Conservation (phyloP, 2,888 invertebrate species). For the Mimumesa dahlbomi region DNA sequence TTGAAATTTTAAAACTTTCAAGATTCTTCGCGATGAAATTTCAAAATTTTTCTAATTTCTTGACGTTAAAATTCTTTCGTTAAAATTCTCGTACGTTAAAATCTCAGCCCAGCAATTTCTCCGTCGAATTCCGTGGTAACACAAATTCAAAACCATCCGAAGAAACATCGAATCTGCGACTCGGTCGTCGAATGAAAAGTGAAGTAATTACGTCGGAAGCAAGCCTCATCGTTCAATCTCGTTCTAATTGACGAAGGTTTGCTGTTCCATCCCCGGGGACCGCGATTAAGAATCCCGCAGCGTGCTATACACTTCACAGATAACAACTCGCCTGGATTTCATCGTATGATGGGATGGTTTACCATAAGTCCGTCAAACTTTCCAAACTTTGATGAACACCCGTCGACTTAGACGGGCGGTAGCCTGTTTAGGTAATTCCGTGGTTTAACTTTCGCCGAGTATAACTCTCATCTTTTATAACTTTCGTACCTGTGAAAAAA, state of each 20-base stretch:
- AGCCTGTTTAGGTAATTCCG: constrained; percentile 40
- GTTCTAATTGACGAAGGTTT: constrained; percentile 8
- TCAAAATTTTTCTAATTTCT: no score
- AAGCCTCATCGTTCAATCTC: neutral
- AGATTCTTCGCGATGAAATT: no score
- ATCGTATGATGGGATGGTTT: constrained; percentile 44
- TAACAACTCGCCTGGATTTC: constrained; percentile 43
- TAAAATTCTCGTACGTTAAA: no score
- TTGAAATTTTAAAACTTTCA: no score
- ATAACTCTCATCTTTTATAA: no score
- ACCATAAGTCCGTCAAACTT: constrained; percentile 59
- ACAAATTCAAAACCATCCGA: no score
- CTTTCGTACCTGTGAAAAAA: no score
- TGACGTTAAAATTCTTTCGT: no score
- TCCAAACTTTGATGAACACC: constrained; percentile 63
- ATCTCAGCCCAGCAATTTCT: no score
- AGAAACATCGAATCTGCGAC: no score
- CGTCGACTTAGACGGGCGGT: constrained; percentile 37
- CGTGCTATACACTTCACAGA: constrained; percentile 30
- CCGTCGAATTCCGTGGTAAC: no score
- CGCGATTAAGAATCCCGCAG: constrained; percentile 25
- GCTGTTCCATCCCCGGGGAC: neutral
- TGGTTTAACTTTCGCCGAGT: constrained; percentile 25
- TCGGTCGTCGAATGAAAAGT: no score
- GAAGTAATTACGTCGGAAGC: neutral